These are phyloP conservation scores for Botrylloides violaceus DNA, from an alignment of 23 tunicate species.

Conservation along the genomic window DNA sequence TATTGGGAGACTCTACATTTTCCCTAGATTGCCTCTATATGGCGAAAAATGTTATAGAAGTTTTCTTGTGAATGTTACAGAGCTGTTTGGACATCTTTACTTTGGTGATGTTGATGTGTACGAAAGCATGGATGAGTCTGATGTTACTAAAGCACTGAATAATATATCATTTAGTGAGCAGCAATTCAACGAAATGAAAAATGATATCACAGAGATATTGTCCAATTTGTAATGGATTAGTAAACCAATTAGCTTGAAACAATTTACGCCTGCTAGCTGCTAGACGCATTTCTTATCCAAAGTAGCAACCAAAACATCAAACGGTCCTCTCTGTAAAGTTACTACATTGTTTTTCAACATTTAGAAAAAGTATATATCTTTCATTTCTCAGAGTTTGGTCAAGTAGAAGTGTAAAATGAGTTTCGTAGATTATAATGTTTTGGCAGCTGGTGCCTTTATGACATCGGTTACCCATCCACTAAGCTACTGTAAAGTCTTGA, in stretches of 20 bases:
- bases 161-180: not conserved
- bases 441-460: slow-evolving; percentile 41
- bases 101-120: slow-evolving; percentile 18
- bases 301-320: no score
- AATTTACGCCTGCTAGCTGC: no score
- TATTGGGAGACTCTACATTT: slow-evolving; percentile 8
- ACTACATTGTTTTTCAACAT: no score
- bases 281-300: no score
- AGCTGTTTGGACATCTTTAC: slow-evolving; percentile 18
- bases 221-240: not conserved
- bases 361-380: no score
- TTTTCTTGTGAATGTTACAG: slow-evolving; percentile 20
- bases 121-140: slow-evolving; percentile 11
- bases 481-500: slow-evolving; percentile 57
- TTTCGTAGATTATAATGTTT: slow-evolving; percentile 1
- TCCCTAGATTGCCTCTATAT: slow-evolving; percentile 9
- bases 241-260: no score
- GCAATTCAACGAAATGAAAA: slow-evolving; percentile 8
- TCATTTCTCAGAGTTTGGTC: no score
- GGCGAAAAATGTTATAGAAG: slow-evolving; percentile 20
- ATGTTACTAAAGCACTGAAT: slow-evolving; percentile 12
- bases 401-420: no score
- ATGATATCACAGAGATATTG: not conserved
- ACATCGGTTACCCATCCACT: slow-evolving; percentile 68
- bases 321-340: no score